A percentile compares a stretch with the other conserved stretches of the same genome.
These are phyloP conservation scores for Sceliomorpha sp. DNA, from an alignment of 2,888 invertebrate genomes.

Conservation along the genomic window DNA sequence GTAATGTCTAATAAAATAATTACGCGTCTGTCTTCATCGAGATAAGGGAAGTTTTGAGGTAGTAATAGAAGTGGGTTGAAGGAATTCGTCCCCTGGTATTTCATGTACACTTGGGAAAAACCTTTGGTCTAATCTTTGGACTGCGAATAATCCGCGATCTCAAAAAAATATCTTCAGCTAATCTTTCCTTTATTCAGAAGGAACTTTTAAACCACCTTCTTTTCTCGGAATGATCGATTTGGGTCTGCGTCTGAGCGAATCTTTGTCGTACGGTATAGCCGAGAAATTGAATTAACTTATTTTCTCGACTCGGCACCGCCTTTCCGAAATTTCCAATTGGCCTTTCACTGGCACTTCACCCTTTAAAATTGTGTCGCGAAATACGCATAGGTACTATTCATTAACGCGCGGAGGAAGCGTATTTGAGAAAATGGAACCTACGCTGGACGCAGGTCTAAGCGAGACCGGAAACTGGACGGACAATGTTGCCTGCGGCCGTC, in stretches of 20 bases:
- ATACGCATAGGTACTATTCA: constrained; percentile 9
- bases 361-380: constrained; percentile 33
- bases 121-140: too few species aligned
- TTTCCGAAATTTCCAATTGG: constrained; percentile 28
- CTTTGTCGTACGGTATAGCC: constrained; percentile 14
- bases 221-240: constrained; percentile 32
- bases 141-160: too few species aligned
- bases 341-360: constrained; percentile 42
- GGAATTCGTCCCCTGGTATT: too few species aligned
- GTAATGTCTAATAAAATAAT: constrained; percentile 32
- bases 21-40: constrained; percentile 28
- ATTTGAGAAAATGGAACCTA: constrained; percentile 31
- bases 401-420: constrained; percentile 18
- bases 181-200: too few species aligned
- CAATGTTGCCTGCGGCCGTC: constrained; percentile 26
- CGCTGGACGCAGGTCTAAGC: constrained; percentile 21
- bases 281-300: constrained; percentile 33
- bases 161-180: too few species aligned
- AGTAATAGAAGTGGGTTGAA: too few species aligned
- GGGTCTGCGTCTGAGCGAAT: constrained; percentile 20
- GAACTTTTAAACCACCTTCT: too few species aligned
- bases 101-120: too few species aligned
- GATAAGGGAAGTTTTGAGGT: constrained; percentile 2
- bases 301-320: constrained; percentile 23
- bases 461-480: constrained; percentile 31